These are phyloP conservation scores for Astyanax mexicanus DNA, from an alignment of 2,797 vertebrate species.

Conservation along the genomic window DNA sequence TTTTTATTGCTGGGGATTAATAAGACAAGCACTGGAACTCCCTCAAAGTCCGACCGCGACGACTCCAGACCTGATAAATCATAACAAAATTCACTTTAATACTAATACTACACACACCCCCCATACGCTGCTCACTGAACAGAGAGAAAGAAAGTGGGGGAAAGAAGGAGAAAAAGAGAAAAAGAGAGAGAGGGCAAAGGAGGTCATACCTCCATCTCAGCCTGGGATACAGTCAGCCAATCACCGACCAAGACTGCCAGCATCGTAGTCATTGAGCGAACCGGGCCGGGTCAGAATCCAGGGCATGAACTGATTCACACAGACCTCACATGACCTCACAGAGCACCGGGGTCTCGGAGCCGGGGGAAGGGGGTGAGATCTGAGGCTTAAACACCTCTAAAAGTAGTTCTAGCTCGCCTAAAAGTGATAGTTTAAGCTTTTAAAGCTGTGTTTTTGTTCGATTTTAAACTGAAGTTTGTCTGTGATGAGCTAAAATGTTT, in stretches of 20 bases:
- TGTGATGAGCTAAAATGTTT: too few species aligned
- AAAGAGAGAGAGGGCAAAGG: constrained; percentile 25
- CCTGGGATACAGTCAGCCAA: constrained; percentile 46
- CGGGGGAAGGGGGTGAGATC: too few species aligned
- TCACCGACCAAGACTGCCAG: constrained; percentile 52
- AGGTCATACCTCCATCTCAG: constrained; percentile 39
- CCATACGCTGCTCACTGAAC: too few species aligned
- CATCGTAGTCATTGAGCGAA: constrained; percentile 45
- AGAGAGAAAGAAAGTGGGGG: not conserved
- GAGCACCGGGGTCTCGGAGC: too few species aligned
- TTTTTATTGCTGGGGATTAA: constrained; percentile 69
- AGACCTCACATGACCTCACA: constrained; percentile 47
- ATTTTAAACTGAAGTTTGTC: too few species aligned
- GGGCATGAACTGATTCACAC: constrained; percentile 44
- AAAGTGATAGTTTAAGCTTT: too few species aligned
- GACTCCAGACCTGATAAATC: constrained; percentile 59
- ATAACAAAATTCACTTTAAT: constrained; percentile 51
- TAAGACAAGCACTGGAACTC: constrained; percentile 67
- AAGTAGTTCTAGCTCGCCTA: too few species aligned
- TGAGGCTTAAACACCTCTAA: too few species aligned
- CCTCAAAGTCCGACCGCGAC: constrained; percentile 55
- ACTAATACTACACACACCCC: too few species aligned
- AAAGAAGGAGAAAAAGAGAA: constrained; percentile 16
- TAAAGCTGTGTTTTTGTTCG: too few species aligned
- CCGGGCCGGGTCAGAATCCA: constrained; percentile 48